phyloP scores from a whole-genome alignment of 2,888 invertebrate species.

The Perizoma flavofasciatum region DNA sequence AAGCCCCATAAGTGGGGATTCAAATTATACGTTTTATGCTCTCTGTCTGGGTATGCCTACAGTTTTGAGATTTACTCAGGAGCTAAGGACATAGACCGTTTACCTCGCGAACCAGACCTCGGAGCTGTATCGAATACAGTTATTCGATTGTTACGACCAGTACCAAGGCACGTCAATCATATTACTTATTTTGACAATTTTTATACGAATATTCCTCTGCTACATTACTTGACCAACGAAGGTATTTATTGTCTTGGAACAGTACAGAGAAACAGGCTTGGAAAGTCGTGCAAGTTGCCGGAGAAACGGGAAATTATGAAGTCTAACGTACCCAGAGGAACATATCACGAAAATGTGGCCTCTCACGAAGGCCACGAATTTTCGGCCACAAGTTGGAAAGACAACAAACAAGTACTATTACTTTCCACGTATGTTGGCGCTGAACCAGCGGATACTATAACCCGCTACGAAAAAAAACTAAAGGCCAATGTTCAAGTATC shows the following conservation, averaged over 20 bases:
- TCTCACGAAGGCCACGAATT: too few relatives aligned
- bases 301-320: too few relatives aligned
- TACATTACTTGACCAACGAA: conserved; percentile 26
- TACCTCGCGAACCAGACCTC: too few relatives aligned
- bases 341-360: too few relatives aligned
- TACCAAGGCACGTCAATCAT: background rate
- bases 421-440: conserved; percentile 16
- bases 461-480: too few relatives aligned
- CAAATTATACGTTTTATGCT: conserved; percentile 37
- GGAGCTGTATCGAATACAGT: too few relatives aligned
- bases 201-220: conserved; percentile 48
- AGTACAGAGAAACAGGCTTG: conserved; percentile 49
- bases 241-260: conserved; percentile 51
- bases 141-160: too few relatives aligned
- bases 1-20: conserved; percentile 39
- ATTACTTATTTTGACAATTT: conserved; percentile 46
- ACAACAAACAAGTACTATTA: too few relatives aligned
- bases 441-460: background rate
- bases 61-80: conserved; percentile 1
- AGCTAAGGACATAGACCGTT: too few relatives aligned
- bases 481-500: too few relatives aligned
- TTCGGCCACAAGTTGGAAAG: too few relatives aligned
- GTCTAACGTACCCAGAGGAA: too few relatives aligned
- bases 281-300: conserved; percentile 19
- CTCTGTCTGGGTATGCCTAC: conserved; percentile 9